Conservation (phyloP, 2,113 vertebrate species). For the Vulpes vulpes region DNA sequence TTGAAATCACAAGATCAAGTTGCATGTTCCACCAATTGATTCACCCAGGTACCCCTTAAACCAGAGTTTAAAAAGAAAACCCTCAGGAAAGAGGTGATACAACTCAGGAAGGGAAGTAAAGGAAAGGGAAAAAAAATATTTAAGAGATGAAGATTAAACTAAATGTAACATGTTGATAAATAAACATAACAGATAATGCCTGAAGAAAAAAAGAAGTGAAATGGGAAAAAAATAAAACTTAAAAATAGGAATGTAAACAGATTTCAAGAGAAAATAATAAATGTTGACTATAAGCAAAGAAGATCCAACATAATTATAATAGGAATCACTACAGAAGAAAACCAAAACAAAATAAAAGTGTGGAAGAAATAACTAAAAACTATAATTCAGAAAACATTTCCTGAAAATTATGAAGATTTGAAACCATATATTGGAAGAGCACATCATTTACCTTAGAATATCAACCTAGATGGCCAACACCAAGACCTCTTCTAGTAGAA, state of each 20-base stretch:
- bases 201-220: not conserved
- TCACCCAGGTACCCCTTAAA: not conserved
- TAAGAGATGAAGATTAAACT: not conserved
- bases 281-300: constrained; percentile 42
- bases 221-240: not conserved
- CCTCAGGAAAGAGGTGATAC: not conserved
- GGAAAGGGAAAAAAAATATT: not conserved
- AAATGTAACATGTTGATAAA: not conserved
- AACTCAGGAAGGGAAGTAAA: constrained; percentile 18
- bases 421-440: not conserved
- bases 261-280: constrained; percentile 39
- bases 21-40: not conserved
- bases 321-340: not conserved
- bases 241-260: not conserved
- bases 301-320: constrained; percentile 50
- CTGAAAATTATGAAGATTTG: constrained; percentile 8
- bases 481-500: constrained; percentile 3
- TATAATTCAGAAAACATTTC: not conserved
- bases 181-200: not conserved
- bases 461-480: not conserved
- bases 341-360: not conserved
- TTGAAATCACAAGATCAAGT: not conserved
- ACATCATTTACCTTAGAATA: not conserved
- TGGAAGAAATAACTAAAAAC: not conserved
- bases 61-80: not conserved